Base-by-base conservation (phyloP, 64 coral and sea anemone genomes). In the Orbicella faveolata region DNA sequence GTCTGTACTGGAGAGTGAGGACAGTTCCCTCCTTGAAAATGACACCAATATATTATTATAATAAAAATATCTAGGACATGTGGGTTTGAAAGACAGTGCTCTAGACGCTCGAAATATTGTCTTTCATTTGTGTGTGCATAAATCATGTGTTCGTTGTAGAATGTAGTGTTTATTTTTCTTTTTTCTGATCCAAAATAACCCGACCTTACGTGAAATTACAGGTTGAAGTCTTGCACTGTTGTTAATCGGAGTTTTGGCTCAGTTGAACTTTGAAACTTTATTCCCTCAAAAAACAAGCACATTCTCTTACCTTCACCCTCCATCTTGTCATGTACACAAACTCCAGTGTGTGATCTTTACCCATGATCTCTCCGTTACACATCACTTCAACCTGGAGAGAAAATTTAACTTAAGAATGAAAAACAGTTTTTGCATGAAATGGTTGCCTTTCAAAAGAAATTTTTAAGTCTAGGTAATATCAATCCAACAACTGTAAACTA, bases 291-390 rank as follows among this genome's bases (percentile, higher is more conserved):
- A 59, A 15, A 14, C 55, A 59, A 59, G 44, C 55, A 59, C 15
- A 12, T 79, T 16, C 8, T 11, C 76, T 93, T 89, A 92, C 97
- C 90, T 91, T 99, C 75, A 99, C 79, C 79, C 97, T 67, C 97
- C 97, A 99, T 91, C 97, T 90, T 79, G 97, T 99, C 97, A 99
- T 99, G 73, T 99, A 99, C 3, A 99, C 88, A 57, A 99, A 99
- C 44, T 99, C 97, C 44, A 99, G 84, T 6, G 97, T 99, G 85
- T 98, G 96, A 79, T 98, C 96, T 67, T 98, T 98, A 9, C 96
- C 96, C 96, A 98, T 98, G 33, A 98, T 90, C 69, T 98, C 96
- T 11, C 96, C 96, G 55, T 98, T 98, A 59, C 96, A 98, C 87
- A 98, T 88, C 13, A 95, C 76, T 62, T 98, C 96, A 13, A 98